Percentiles rank a stretch among this genome's conserved stretches.
phyloP scores from a whole-genome alignment of 2,113 vertebrate species.

The Dipodomys stephensi region DNA sequence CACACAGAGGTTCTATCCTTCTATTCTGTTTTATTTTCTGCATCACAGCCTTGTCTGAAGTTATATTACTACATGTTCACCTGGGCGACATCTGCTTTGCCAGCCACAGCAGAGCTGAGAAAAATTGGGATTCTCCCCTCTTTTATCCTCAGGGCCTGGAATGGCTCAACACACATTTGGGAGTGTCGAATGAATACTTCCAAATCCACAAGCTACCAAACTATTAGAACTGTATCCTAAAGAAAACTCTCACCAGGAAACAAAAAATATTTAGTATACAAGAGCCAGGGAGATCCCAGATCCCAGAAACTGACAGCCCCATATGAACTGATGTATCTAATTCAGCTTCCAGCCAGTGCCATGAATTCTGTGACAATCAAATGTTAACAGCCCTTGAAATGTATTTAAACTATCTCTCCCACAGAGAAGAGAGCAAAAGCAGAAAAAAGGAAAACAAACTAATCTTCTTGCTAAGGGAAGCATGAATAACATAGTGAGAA shows the following conservation, averaged over 20 bases:
- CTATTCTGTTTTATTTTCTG: not conserved
- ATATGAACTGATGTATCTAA: not conserved
- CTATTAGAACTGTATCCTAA: not conserved
- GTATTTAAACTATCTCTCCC: constrained; percentile 33
- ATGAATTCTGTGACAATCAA: not conserved
- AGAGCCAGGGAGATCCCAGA: constrained; percentile 4
- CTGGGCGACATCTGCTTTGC: not conserved
- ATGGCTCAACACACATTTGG: not conserved
- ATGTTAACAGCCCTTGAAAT: constrained; percentile 11
- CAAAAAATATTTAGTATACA: not conserved
- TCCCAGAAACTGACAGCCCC: not conserved
- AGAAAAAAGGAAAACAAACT: constrained; percentile 34
- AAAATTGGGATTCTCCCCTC: not conserved
- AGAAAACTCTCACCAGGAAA: not conserved
- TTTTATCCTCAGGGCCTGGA: too few relatives aligned
- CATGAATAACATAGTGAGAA: constrained; percentile 18
- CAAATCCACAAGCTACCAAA: constrained; percentile 3
- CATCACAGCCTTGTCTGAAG: not conserved
- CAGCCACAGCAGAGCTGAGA: not conserved
- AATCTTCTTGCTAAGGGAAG: constrained; percentile 40
- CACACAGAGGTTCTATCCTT: not conserved
- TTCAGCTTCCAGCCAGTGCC: not conserved
- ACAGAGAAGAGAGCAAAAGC: not conserved
- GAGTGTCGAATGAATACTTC: not conserved
- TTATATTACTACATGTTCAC: not conserved